Percentiles rank a stretch among this genome's conserved stretches.
phyloP scores from a whole-genome alignment of 1,140 invertebrate species.

The Catajapyx aquilonaris region DNA sequence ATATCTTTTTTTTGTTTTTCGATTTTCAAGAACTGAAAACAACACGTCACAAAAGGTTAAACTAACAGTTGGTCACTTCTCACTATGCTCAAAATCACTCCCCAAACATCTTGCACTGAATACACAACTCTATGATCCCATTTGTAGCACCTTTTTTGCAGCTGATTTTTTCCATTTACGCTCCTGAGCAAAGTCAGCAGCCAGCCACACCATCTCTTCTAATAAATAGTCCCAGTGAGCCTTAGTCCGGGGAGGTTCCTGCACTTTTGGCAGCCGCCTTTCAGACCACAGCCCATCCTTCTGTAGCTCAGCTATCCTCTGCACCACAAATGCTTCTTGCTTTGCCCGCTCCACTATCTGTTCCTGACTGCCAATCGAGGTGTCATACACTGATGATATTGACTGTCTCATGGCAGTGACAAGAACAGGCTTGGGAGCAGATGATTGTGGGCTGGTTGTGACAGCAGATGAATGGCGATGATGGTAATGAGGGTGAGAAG shows the following conservation, averaged over 20 bases:
- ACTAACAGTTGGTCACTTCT: too few relatives aligned
- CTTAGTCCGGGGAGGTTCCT: constrained; percentile 72
- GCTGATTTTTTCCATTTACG: constrained; percentile 92
- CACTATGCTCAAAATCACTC: too few relatives aligned
- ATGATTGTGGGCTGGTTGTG: too few relatives aligned
- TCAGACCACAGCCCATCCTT: constrained; percentile 85
- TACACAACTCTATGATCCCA: neutral
- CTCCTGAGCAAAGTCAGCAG: constrained; percentile 92
- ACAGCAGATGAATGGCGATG: too few relatives aligned
- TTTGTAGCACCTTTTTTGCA: constrained; percentile 53
- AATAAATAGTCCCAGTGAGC: constrained; percentile 97
- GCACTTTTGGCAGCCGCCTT: constrained; percentile 71
- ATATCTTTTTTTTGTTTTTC: too few relatives aligned
- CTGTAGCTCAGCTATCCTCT: constrained; percentile 68
- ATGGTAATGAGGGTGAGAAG: too few relatives aligned
- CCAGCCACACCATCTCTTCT: constrained; percentile 97
- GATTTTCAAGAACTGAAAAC: neutral
- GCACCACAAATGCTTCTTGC: constrained; percentile 85
- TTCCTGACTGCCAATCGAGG: constrained; percentile 32
- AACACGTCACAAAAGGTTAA: too few relatives aligned
- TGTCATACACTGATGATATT: constrained; percentile 29
- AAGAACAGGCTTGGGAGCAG: too few relatives aligned
- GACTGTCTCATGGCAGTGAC: constrained; percentile 18
- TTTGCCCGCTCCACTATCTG: constrained; percentile 74
- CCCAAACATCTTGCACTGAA: neutral